These are phyloP conservation scores for Blastobasis adustella DNA, from an alignment of 2,888 invertebrate species.

Conservation along the genomic window DNA sequence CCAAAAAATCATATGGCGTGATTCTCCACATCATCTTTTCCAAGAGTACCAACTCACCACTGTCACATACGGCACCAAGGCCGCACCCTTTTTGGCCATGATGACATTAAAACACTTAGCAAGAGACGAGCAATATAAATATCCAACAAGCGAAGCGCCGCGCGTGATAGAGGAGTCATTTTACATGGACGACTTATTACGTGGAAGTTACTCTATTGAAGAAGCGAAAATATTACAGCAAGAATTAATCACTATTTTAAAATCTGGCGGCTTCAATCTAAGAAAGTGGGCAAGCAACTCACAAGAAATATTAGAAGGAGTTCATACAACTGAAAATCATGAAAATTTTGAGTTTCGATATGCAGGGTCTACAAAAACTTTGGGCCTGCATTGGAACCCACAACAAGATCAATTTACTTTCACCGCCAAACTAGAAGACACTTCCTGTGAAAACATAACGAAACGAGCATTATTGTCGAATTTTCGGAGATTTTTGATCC, in stretches of 20 bases:
- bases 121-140: conserved; percentile 5
- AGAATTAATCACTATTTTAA: conserved; percentile 7
- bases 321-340: not conserved
- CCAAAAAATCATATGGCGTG: conserved; percentile 12
- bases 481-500: conserved; percentile 10
- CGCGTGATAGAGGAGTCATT: conserved; percentile 1
- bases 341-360: not conserved
- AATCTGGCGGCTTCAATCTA: conserved; percentile 11
- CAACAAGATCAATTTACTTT: conserved; percentile 6
- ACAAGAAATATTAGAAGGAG: conserved; percentile 1
- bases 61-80: conserved; percentile 10
- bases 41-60: conserved; percentile 7
- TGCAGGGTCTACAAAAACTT: conserved; percentile 5
- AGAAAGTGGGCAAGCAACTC: conserved; percentile 11
- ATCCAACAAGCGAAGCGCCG: conserved; percentile 1
- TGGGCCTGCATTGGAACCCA: conserved; percentile 8
- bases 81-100: conserved; percentile 10
- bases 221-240: conserved; percentile 2
- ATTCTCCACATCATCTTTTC: not conserved
- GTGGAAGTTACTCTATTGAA: conserved; percentile 1
- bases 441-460: not conserved
- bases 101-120: conserved; percentile 12
- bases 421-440: not conserved
- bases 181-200: conserved; percentile 6
- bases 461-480: not conserved